Base-by-base conservation (phyloP, 2,888 invertebrate species). In the Girardia tigrina region DNA sequence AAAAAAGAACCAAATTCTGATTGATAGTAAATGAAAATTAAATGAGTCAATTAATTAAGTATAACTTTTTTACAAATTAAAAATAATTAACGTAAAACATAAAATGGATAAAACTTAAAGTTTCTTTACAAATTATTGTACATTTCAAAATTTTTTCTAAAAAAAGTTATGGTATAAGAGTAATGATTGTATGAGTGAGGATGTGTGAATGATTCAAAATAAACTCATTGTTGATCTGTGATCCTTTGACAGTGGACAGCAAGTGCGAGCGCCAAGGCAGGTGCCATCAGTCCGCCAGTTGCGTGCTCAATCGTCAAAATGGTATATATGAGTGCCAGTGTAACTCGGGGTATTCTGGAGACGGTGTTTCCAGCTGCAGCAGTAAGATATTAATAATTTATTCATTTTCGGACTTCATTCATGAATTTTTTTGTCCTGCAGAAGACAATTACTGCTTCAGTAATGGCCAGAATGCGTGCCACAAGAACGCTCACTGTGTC, bases 401-500 rank as follows among this genome's bases (percentile, higher is more conserved):
- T n/a, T n/a, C n/a, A n/a, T n/a, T n/a, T n/a, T 12, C 36, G 8
- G 8, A 12, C 8, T 36, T 36, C 8, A 36, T 12, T 12, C 16
- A 36, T 16, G 36, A 12, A 36, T 36, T 8, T 12, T 12, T 12
- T 16, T 8, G 8, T 12, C 8, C 36, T 36, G 12, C n/a, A 56
- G 56, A 56, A 56, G 23, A 56, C 23, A 56, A 56, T n/a, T 23
- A 8, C n/a, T 56, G 56, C n/a, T 56, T 56, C n/a, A 23, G 23
- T 6, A 56, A 56, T n/a, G 56, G 56, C 4, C 56, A 56, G 23
- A n/a, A 29, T 8, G n/a, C 26, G 26, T 74, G 74, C 28, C 74
- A 74, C 27, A 28, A 27, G n/a, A 74, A 74, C 23, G 77, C 77
- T 20, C 29, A n/a, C 20, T 77, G 77, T 71, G n/a, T 71, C 12